phyloP scores from a whole-genome alignment of 2,888 invertebrate species.

The Drosophila demipolita region DNA sequence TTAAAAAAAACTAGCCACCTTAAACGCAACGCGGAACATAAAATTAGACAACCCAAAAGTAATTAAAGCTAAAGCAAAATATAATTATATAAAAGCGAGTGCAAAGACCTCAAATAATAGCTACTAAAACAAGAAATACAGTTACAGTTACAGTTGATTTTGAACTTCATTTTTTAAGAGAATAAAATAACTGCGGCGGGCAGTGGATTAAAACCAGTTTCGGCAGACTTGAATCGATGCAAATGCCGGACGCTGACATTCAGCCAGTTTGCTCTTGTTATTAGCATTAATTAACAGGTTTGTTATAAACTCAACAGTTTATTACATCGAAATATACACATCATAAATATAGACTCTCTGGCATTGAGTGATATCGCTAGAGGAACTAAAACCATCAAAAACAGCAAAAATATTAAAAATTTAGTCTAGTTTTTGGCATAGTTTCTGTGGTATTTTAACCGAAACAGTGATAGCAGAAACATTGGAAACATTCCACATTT shows the following conservation, averaged over 20 bases:
- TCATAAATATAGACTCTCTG: conserved; percentile 22
- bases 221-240: conserved; percentile 8
- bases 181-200: conserved; percentile 9
- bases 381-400: conserved; percentile 10
- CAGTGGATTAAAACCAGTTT: conserved; percentile 46
- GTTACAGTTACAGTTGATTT: conserved; percentile 24
- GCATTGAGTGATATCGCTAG: conserved; percentile 24
- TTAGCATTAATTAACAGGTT: conserved; percentile 42
- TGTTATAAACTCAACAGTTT: conserved; percentile 14
- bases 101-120: conserved; percentile 44
- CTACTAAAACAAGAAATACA: not conserved
- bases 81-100: conserved; percentile 25
- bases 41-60: conserved; percentile 25
- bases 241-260: conserved; percentile 18
- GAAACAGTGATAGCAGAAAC: conserved; percentile 1
- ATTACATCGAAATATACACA: not conserved
- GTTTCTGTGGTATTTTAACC: not conserved
- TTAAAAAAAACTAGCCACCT: conserved; percentile 30
- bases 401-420: conserved; percentile 14
- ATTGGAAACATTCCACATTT: conserved; percentile 29
- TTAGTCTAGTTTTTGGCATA: not conserved
- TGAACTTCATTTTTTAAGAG: conserved; percentile 48
- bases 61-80: conserved; percentile 20
- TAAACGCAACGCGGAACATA: conserved; percentile 24
- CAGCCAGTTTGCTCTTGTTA: conserved; percentile 10